Conservation (phyloP, 2,888 invertebrate genomes). For the Ochlodes sylvanus region DNA sequence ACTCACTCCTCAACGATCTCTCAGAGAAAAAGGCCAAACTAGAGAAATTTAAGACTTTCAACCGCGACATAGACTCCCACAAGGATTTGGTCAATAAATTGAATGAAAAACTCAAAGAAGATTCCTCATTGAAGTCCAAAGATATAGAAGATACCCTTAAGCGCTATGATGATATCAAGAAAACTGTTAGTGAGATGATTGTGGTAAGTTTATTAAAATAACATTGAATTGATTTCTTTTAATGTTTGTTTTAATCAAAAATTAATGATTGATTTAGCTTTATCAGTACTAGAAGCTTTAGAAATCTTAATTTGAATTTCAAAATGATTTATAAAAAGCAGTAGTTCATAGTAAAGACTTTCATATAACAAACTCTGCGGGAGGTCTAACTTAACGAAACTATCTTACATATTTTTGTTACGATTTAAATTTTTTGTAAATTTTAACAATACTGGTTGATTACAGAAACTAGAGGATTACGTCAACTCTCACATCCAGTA, state of each 20-base stretch:
- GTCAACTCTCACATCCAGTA: slow-evolving; percentile 95
- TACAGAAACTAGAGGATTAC: slow-evolving; percentile 90
- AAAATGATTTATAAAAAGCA: too few relatives aligned
- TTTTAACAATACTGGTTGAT: neutral
- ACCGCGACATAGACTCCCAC: slow-evolving; percentile 92
- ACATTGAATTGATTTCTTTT: too few relatives aligned
- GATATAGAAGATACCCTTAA: slow-evolving; percentile 89
- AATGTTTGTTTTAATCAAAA: too few relatives aligned
- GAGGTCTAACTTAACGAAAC: too few relatives aligned
- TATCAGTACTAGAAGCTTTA: too few relatives aligned
- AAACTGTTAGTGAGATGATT: slow-evolving; percentile 87
- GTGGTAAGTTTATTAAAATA: slow-evolving; percentile 70
- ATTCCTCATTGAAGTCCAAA: slow-evolving; percentile 86
- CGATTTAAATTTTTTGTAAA: too few relatives aligned
- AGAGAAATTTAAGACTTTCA: slow-evolving; percentile 94
- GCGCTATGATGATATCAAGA: slow-evolving; percentile 89
- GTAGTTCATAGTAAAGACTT: too few relatives aligned
- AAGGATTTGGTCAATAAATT: slow-evolving; percentile 91
- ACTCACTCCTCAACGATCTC: slow-evolving; percentile 91
- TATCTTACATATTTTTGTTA: too few relatives aligned
- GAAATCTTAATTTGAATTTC: too few relatives aligned
- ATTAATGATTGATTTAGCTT: too few relatives aligned
- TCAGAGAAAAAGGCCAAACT: slow-evolving; percentile 95
- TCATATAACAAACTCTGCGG: too few relatives aligned
- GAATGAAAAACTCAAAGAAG: slow-evolving; percentile 89